These are phyloP conservation scores for Yponomeuta plumbellus DNA, from an alignment of 2,888 invertebrate species.

Conservation along the genomic window DNA sequence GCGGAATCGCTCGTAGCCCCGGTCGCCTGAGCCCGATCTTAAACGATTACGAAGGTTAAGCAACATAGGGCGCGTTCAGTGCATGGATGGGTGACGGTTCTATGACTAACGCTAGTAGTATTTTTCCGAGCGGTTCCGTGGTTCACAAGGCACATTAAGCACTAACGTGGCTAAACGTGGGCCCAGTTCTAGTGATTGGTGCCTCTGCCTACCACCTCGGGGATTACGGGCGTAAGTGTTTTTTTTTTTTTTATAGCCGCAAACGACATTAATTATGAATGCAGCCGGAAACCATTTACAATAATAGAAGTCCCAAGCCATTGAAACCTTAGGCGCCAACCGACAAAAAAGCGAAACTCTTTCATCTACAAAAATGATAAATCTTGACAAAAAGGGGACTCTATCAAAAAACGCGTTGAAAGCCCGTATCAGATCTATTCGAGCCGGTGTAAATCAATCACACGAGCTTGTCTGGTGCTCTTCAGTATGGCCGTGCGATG, in stretches of 20 bases:
- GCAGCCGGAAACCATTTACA: conserved; percentile 41
- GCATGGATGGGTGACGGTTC: too few relatives aligned
- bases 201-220: too few relatives aligned
- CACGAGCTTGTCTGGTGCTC: conserved; percentile 20
- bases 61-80: too few relatives aligned
- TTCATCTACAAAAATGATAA: conserved; percentile 58
- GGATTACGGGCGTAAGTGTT: too few relatives aligned
- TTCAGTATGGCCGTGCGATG: conserved; percentile 29
- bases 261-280: neutral
- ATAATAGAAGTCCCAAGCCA: conserved; percentile 43
- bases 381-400: conserved; percentile 40
- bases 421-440: conserved; percentile 29
- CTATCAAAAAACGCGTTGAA: conserved; percentile 40
- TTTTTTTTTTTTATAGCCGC: neutral
- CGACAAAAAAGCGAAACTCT: conserved; percentile 44
- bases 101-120: too few relatives aligned
- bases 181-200: too few relatives aligned
- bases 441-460: conserved; percentile 40
- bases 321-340: conserved; percentile 42
- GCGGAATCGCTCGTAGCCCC: too few relatives aligned
- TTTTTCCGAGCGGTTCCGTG: too few relatives aligned
- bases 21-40: too few relatives aligned
- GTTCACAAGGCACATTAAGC: too few relatives aligned
- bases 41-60: too few relatives aligned
- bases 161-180: too few relatives aligned